Evolutionary conservation across 2,888 invertebrate genomes (phyloP).

Genomic region (Ametastegia equiseti): DNA sequence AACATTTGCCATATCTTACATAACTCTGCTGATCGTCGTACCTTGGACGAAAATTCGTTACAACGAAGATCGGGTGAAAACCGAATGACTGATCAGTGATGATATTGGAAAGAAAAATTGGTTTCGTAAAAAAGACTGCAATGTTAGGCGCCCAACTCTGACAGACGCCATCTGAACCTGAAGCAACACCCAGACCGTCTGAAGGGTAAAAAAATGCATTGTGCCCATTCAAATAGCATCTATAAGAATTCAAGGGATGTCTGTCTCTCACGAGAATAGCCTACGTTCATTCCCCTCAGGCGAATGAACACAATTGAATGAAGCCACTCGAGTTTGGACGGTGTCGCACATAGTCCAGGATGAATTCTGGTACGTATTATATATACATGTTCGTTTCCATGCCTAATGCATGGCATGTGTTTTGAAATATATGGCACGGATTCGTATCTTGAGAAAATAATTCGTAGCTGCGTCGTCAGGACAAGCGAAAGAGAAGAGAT

Average conservation of each 20-base stretch:
- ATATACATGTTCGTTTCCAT: too few species aligned
- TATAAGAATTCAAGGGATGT: constrained; percentile 12
- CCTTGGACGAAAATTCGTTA: background rate
- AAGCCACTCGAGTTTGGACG: constrained; percentile 2
- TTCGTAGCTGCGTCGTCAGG: background rate
- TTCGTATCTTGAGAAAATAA: background rate
- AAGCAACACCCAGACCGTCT: background rate
- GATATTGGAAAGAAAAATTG: background rate
- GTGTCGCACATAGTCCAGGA: background rate
- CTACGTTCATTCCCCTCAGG: constrained; percentile 33
- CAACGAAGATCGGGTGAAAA: background rate
- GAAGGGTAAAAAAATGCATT: constrained; percentile 9
- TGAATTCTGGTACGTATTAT: constrained; percentile 17
- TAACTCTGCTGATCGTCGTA: background rate
- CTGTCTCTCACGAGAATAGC: constrained; percentile 36
- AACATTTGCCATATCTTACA: background rate
- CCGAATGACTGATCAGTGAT: background rate
- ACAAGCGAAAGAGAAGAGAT: background rate
- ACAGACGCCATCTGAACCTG: background rate
- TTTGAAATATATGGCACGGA: background rate
- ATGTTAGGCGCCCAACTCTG: background rate
- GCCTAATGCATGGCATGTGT: background rate
- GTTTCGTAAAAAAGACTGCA: background rate
- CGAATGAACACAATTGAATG: constrained; percentile 26
- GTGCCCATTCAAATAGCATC: background rate